Percentiles rank a stretch among this genome's conserved stretches.
phyloP scores from a whole-genome alignment of 1,140 invertebrate genomes.

The Brachionus rubens region DNA sequence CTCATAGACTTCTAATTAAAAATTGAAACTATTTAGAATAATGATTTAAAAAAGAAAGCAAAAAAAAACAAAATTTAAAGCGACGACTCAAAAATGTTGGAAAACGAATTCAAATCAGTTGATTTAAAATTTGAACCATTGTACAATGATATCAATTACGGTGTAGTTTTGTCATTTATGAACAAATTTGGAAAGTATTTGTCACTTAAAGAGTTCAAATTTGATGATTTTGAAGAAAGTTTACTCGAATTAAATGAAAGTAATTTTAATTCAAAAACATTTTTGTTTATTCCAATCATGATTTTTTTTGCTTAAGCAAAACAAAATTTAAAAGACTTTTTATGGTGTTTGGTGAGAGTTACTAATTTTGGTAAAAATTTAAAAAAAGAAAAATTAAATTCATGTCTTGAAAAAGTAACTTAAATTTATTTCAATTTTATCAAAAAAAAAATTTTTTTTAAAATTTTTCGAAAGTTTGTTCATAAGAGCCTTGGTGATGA shows the following conservation, averaged over 20 bases:
- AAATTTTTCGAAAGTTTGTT: neutral
- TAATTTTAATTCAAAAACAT: neutral
- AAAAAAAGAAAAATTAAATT: constrained; percentile 24
- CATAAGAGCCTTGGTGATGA: neutral
- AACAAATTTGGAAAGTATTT: constrained; percentile 24
- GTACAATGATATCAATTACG: constrained; percentile 35
- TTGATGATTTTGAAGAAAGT: constrained; percentile 3
- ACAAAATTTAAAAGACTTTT: constrained; percentile 2
- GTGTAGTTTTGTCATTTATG: constrained; percentile 37
- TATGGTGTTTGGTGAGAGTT: constrained; percentile 1
- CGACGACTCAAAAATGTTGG: neutral
- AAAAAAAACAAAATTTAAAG: neutral
- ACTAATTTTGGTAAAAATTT: constrained; percentile 18
- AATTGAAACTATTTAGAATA: neutral
- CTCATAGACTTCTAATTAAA: neutral
- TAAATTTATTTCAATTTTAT: neutral
- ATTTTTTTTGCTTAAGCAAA: neutral
- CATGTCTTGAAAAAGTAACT: neutral
- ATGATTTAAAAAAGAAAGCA: neutral
- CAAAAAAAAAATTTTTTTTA: neutral
- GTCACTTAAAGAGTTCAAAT: neutral
- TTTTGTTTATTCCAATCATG: neutral
- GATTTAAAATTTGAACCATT: neutral
- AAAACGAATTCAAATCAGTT: neutral
- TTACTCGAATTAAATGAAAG: neutral